Base-by-base conservation (phyloP, 1,140 invertebrate genomes). In the Colletes gigas region DNA sequence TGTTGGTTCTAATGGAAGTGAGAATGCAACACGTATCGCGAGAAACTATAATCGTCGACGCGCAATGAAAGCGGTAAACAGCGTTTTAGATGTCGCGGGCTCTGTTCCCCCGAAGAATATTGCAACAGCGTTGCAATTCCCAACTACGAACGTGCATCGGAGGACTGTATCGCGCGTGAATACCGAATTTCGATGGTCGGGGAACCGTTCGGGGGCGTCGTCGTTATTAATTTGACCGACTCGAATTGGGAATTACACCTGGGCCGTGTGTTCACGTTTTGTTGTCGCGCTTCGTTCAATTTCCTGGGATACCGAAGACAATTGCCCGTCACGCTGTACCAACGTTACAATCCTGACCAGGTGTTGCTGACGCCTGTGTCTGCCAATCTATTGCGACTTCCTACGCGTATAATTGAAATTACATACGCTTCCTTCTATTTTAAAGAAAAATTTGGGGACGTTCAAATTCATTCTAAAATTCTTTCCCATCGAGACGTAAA, bases 201-300 rank as follows among this genome's bases (percentile, higher is more conserved):
- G 41, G 57, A 62, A 77, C 19, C 30, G 60, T 52, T 72, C 12
- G 1, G 10, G n/a, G 21, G 14, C 57, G 19, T 39, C 12, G 30
- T 8, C 47, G 30, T 65, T 44, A 66, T 54, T 75, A 75, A 44
- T 75, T 60, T 50, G 54, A 54, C 52, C 66, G n/a, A 41, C 21
- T 47, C 19, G 41, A 77, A 77, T 21, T 47, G 44, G 62, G 21
- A 75, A 80, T 80, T 75, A 67, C 71, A 19, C 17, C 44, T 41
- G 41, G n/a, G 7, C 10, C 4, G 69, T 60, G 63, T 74, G 59
- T 67, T 60, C 17, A 41, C 44, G 52, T 78, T 78, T 55, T 41
- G 71, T 74, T 55, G 62, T 14, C 54, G 54, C 71, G 54, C 67
- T 80, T 80, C 72, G 71, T 80, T 80, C 78, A 80, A 80, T 80